These are phyloP conservation scores for Gallinago solitaria DNA, from an alignment of 2,797 vertebrate species.

Conservation along the genomic window DNA sequence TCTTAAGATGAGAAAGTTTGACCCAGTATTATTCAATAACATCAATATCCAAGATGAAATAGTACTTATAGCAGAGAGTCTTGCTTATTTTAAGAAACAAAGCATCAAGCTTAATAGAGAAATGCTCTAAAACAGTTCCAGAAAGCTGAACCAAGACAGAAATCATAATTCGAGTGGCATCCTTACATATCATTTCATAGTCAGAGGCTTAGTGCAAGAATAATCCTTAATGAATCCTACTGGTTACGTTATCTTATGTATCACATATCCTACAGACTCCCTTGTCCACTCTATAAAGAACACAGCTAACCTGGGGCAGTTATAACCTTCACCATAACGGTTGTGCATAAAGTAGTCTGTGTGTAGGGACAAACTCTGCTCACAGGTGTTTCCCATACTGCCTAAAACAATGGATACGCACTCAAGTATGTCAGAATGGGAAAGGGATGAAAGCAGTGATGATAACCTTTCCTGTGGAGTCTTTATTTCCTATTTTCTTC, in stretches of 20 bases:
- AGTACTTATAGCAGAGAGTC: not conserved
- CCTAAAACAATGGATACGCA: not conserved
- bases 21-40: not conserved
- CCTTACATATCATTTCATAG: not conserved
- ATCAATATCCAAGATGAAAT: not conserved
- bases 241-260: not conserved
- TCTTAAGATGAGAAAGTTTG: not conserved
- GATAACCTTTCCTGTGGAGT: fast-evolving
- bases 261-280: not conserved
- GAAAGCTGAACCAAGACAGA: not conserved
- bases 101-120: not conserved
- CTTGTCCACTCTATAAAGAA: not conserved
- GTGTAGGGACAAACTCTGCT: not conserved
- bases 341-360: too few species aligned
- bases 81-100: not conserved
- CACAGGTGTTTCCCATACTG: not conserved
- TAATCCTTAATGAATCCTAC: not conserved
- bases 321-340: not conserved
- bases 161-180: not conserved
- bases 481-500: not conserved
- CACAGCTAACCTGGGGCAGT: fast-evolving
- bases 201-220: not conserved
- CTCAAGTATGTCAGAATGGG: fast-evolving
- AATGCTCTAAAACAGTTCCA: not conserved
- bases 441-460: not conserved